phyloP scores from a whole-genome alignment of 2,797 vertebrate species.

The Poeciliopsis paucimaculata region DNA sequence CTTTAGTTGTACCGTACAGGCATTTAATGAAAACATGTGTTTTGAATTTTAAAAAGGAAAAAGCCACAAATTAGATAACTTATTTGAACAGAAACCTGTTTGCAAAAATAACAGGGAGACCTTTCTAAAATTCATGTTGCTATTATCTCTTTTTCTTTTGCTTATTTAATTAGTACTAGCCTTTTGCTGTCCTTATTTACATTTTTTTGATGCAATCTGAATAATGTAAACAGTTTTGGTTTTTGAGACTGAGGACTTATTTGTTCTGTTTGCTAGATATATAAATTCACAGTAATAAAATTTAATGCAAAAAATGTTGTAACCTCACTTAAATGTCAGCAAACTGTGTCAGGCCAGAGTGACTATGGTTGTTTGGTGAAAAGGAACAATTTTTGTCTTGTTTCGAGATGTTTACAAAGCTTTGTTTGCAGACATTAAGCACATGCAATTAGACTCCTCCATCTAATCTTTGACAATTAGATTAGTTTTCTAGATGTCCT shows the following conservation, averaged over 20 bases:
- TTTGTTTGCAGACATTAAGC: not conserved
- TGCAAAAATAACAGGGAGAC: not conserved
- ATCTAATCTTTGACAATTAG: not conserved
- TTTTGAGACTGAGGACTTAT: not conserved
- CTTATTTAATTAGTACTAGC: not conserved
- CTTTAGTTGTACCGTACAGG: not conserved
- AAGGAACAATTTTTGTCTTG: no score
- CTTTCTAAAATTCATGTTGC: not conserved
- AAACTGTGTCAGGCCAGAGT: not conserved
- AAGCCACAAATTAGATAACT: not conserved
- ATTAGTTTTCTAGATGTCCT: not conserved
- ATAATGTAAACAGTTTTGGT: not conserved
- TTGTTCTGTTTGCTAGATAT: not conserved
- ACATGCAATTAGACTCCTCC: not conserved
- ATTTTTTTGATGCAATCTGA: not conserved
- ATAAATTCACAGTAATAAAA: not conserved
- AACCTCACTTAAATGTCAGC: not conserved
- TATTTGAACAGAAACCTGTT: not conserved
- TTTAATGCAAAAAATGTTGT: not conserved
- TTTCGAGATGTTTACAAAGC: no score
- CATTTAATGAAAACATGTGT: not conserved
- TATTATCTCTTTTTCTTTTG: no score
- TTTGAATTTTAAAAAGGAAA: not conserved
- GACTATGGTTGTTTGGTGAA: not conserved
- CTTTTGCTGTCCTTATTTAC: not conserved